phyloP scores from a whole-genome alignment of 2,113 vertebrate genomes.

The Neofelis nebulosa region DNA sequence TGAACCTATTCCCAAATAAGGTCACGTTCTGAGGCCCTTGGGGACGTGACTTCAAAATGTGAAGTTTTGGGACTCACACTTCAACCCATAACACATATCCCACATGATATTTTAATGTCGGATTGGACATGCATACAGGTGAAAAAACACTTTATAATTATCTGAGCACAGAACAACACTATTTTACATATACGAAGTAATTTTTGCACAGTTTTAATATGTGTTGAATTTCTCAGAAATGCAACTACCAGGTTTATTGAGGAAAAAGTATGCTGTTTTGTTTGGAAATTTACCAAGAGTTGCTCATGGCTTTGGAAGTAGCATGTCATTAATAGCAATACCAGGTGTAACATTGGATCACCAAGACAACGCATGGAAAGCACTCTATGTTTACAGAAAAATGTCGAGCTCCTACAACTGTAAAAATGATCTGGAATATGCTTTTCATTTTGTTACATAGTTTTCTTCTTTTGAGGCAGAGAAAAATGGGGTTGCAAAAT shows the following conservation, averaged over 20 bases:
- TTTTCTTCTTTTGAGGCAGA: not conserved
- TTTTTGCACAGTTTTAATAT: slow-evolving; percentile 20
- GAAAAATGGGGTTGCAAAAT: not conserved
- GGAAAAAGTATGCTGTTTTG: not conserved
- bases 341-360: not conserved
- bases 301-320: not conserved
- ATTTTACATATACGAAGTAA: not conserved
- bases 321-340: not conserved
- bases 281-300: not conserved
- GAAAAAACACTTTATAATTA: not conserved
- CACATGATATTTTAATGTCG: not conserved
- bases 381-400: not conserved
- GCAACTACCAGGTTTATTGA: not conserved
- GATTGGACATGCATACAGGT: not conserved
- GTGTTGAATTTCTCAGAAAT: not conserved
- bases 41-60: not conserved
- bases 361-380: not conserved
- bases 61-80: not conserved
- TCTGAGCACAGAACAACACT: not conserved
- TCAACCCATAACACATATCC: not conserved
- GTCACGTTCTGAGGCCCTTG: not conserved
- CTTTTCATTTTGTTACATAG: not conserved
- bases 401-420: not conserved
- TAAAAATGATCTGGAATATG: not conserved
- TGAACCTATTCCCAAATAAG: not conserved